phyloP scores from a whole-genome alignment of 2,797 vertebrate genomes.

The Semotilus atromaculatus region DNA sequence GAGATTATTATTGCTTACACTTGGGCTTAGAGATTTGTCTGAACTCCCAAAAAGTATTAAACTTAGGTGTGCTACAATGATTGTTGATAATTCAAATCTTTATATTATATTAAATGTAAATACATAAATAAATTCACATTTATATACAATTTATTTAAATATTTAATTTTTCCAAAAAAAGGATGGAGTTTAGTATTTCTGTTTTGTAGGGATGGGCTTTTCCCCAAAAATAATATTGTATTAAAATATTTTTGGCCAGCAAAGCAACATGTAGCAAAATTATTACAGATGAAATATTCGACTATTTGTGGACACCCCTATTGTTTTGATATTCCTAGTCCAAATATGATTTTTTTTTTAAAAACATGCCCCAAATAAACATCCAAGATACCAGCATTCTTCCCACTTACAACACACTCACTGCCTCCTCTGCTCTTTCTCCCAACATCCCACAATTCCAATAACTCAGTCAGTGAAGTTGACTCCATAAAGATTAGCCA shows the following conservation, averaged over 20 bases:
- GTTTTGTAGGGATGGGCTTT: too few species aligned
- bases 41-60: too few species aligned
- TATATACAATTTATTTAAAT: too few species aligned
- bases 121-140: too few species aligned
- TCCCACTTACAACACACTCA: conserved; percentile 6
- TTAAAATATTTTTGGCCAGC: too few species aligned
- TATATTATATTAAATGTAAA: too few species aligned
- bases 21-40: too few species aligned
- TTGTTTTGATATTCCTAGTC: background rate
- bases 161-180: too few species aligned
- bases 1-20: background rate
- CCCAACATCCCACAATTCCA: conserved; percentile 26
- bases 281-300: background rate
- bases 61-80: too few species aligned
- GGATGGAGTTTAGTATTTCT: too few species aligned
- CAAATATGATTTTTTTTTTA: background rate
- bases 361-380: conserved; percentile 59
- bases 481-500: conserved; percentile 51
- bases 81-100: too few species aligned
- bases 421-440: conserved; percentile 36
- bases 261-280: background rate
- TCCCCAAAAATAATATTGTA: too few species aligned
- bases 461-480: conserved; percentile 41
- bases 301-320: background rate
- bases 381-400: conserved; percentile 18